Conservation (phyloP, 1,140 invertebrate genomes). For the Eulimnadia texana region DNA sequence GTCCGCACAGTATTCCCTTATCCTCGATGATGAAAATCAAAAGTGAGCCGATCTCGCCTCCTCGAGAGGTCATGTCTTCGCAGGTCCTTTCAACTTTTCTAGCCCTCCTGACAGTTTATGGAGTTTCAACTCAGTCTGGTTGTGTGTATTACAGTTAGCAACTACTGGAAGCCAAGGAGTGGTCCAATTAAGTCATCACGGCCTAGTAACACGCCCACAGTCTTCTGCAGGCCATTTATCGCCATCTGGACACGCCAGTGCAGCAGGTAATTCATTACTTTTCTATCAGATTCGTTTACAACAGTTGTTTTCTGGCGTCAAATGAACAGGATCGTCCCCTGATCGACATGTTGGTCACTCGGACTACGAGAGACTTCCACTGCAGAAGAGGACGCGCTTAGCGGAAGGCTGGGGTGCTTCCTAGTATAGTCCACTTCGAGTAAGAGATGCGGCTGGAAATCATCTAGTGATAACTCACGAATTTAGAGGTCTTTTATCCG, state of each 20-base stretch:
- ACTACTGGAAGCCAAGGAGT: background rate
- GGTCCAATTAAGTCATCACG: background rate
- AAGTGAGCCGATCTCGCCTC: conserved; percentile 85
- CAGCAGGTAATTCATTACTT: conserved; percentile 5
- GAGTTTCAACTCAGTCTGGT: conserved; percentile 24
- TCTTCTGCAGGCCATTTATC: conserved; percentile 22
- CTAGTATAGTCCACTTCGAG: background rate
- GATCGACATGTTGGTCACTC: conserved; percentile 40
- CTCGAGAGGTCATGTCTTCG: conserved; percentile 39
- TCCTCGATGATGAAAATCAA: conserved; percentile 75
- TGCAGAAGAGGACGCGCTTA: conserved; percentile 64
- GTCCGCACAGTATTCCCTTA: conserved; percentile 64
- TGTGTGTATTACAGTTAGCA: background rate
- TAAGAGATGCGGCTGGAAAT: too few species aligned
- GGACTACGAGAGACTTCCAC: conserved; percentile 61
- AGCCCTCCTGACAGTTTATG: too few species aligned
- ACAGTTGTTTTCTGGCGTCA: background rate
- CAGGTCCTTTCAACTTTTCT: too few species aligned
- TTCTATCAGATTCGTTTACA: background rate
- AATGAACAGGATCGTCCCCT: background rate
- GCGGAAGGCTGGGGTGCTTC: conserved; percentile 70
- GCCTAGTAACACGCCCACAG: conserved; percentile 19
- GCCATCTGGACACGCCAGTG: conserved; percentile 10
- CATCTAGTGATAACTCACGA: too few species aligned
- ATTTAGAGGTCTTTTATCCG: too few species aligned